These are phyloP conservation scores for Drosophila recens DNA, from an alignment of 2,888 invertebrate genomes.

Conservation along the genomic window DNA sequence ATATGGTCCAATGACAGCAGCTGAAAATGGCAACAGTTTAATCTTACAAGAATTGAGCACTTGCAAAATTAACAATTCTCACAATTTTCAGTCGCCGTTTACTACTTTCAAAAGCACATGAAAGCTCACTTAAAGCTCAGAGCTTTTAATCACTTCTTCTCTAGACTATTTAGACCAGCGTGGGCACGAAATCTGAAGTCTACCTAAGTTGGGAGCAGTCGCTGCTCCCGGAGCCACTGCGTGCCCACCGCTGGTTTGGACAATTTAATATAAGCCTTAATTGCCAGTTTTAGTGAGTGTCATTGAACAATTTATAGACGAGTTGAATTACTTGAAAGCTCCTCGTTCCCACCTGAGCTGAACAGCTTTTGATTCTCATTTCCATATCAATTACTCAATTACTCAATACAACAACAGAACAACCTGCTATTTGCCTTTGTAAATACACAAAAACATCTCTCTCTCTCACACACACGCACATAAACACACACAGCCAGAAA, in stretches of 20 bases:
- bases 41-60: slow-evolving; percentile 2
- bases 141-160: slow-evolving; percentile 1
- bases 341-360: slow-evolving; percentile 56
- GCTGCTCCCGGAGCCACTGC: no score
- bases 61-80: background rate
- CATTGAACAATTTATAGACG: slow-evolving; percentile 17
- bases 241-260: no score
- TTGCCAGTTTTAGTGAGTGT: slow-evolving; percentile 31
- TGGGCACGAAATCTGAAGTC: no score
- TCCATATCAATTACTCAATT: slow-evolving; percentile 49
- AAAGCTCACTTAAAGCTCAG: background rate
- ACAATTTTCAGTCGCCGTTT: background rate
- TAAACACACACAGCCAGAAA: slow-evolving; percentile 4
- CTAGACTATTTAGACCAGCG: background rate
- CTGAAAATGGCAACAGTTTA: slow-evolving; percentile 20
- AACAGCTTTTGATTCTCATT: slow-evolving; percentile 43
- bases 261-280: background rate
- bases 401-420: slow-evolving; percentile 14
- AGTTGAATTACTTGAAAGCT: slow-evolving; percentile 30
- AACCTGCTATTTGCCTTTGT: slow-evolving; percentile 58
- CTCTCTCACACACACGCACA: slow-evolving; percentile 11
- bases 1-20: slow-evolving; percentile 22
- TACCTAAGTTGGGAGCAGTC: no score
- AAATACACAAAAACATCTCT: slow-evolving; percentile 43
- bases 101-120: background rate